Base-by-base conservation (phyloP, 2,113 vertebrate species). In the Arenaria interpres region DNA sequence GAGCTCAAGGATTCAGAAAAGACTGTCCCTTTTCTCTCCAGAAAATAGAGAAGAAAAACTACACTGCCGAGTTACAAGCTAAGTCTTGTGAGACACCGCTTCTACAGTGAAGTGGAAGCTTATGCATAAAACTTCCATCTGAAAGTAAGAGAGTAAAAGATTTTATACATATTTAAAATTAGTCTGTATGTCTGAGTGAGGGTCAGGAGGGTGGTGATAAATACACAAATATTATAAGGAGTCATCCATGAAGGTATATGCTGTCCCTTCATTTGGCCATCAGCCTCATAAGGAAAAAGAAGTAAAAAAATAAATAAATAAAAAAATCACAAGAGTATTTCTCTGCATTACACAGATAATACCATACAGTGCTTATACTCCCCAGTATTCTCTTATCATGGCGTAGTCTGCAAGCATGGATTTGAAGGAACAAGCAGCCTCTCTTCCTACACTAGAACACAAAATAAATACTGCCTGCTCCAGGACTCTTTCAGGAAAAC, bases 1-100 rank as follows among this genome's bases (percentile, higher is more conserved):
- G 90, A 95, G 69, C 94, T 92, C 89, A 90, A 66, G 60, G 84
- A 92, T 92, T 92, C 95, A 95, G 74, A 94, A 85, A 93, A 97
- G 76, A 87, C 92, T 90, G 85, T 90, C 93, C 93, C 92, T 93
- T 92, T 85, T 90, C 86, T 97, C 84, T 89, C 69, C 39, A 12
- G 27, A 78, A 90, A 92, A 75, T 54, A 96, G 95, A 92, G 86
- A 89, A 90, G 43, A 78, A 91, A 92, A 93, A 75, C 30, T 89
- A n/a, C 30, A 76, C 74, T 57, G 83, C 86, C 60, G 66, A 82
- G 83, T 93, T 95, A 85, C 73, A 59, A 84, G 21, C 35, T 50
- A 94, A 83, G 51, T 48, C 57, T 30, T 80, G 67, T 32, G 60
- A 94, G 63, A 88, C 35, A 9, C 67, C 24, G 25, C 50, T 95